A percentile compares a stretch with the other conserved stretches of the same genome.
These are phyloP conservation scores for Anisognathus igniventris DNA, from an alignment of 2,797 vertebrate species.

Conservation along the genomic window DNA sequence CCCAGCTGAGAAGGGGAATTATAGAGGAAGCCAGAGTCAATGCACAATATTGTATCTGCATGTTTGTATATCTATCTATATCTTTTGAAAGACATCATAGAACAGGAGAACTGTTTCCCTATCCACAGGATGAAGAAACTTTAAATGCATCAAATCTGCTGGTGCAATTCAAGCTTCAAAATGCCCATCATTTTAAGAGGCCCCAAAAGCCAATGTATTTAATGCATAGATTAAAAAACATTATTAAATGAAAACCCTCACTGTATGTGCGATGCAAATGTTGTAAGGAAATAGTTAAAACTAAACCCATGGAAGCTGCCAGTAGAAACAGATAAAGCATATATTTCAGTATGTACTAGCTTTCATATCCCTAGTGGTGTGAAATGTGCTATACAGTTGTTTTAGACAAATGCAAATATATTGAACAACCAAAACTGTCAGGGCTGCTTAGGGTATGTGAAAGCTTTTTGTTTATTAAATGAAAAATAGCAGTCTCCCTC, in stretches of 20 bases:
- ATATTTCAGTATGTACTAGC: not conserved
- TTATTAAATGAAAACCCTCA: not conserved
- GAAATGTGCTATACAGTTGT: not conserved
- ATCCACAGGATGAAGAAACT: not conserved
- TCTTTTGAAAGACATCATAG: not conserved
- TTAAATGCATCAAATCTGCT: not conserved
- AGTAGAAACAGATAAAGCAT: not conserved
- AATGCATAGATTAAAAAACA: not conserved
- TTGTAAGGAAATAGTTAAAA: not conserved
- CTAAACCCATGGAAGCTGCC: not conserved
- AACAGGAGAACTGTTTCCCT: not conserved
- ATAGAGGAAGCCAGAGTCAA: not conserved
- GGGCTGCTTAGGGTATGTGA: not conserved
- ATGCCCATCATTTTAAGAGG: not conserved
- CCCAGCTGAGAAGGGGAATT: too few relatives aligned
- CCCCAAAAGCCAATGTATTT: not conserved
- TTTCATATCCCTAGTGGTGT: not conserved
- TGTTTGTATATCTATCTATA: not conserved
- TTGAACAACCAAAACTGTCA: not conserved
- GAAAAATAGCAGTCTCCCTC: not conserved
- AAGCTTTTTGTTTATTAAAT: not conserved
- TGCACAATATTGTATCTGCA: not conserved
- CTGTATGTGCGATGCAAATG: not conserved
- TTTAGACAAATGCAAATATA: not conserved
- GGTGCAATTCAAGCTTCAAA: not conserved